Evolutionary conservation across 37 sponge, comb jelly and placozoan genomes (phyloP).

Genomic region (Tethya wilhelma): DNA sequence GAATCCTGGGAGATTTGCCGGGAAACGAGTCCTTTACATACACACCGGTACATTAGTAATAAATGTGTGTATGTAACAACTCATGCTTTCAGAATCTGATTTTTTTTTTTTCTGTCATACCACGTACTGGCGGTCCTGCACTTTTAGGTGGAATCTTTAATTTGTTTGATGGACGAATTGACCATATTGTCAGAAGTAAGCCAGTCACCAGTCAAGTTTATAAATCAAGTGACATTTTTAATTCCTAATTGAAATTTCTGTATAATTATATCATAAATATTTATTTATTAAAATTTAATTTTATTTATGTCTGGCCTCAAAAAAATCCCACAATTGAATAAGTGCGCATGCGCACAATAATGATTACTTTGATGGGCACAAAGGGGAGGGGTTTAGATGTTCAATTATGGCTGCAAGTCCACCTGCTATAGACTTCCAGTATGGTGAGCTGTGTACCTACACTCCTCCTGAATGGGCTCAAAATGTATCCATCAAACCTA

Average conservation of each 20-base stretch:
- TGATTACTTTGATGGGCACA: no score
- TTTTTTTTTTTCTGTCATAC: not conserved
- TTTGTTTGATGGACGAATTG: constrained; percentile 42
- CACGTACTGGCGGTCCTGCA: not conserved
- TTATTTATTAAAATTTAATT: no score
- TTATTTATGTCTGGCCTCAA: no score
- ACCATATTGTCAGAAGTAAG: constrained; percentile 5
- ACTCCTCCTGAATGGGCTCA: constrained; percentile 25
- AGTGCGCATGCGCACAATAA: no score
- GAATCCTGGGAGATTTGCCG: constrained; percentile 72
- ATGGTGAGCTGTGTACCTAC: constrained; percentile 14
- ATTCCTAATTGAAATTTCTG: no score
- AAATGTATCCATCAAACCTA: constrained; percentile 1
- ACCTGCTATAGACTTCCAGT: no score
- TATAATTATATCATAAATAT: no score
- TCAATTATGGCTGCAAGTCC: no score
- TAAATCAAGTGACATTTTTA: constrained; percentile 3
- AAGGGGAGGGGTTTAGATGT: no score
- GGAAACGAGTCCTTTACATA: constrained; percentile 75
- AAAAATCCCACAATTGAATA: no score
- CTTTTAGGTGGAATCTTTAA: constrained; percentile 54
- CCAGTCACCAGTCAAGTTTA: constrained; percentile 20
- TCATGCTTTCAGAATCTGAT: not conserved
- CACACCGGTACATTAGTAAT: constrained; percentile 75
- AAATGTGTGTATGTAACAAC: not conserved